These are phyloP conservation scores for Noctua janthina DNA, from an alignment of 2,888 invertebrate species.

Conservation along the genomic window DNA sequence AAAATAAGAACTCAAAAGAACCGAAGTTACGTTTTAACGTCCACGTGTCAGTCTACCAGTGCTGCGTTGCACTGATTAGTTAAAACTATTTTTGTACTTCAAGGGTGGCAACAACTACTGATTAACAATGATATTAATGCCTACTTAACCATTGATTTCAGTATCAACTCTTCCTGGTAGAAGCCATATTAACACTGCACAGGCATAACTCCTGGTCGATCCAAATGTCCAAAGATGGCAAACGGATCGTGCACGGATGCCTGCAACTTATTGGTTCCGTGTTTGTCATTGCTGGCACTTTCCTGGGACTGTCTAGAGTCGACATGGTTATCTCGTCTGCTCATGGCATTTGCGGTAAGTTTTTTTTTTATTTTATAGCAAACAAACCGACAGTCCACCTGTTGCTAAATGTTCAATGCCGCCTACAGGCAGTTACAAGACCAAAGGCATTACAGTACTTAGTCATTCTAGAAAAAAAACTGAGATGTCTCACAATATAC, in stretches of 20 bases:
- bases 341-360: conserved; percentile 88
- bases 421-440: not conserved
- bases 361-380: not conserved
- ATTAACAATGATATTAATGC: not conserved
- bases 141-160: conserved; percentile 72
- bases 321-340: conserved; percentile 79
- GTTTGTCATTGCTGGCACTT: conserved; percentile 88
- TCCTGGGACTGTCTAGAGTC: conserved; percentile 83
- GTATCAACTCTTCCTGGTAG: conserved; percentile 89
- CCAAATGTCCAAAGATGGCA: conserved; percentile 82
- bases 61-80: not conserved
- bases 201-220: conserved; percentile 88
- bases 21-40: not conserved
- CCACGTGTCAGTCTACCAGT: not conserved
- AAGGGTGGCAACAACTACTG: no score
- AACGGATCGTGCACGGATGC: conserved; percentile 88
- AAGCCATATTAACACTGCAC: conserved; percentile 86
- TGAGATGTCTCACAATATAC: not conserved
- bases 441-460: not conserved
- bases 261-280: conserved; percentile 88
- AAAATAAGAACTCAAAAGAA: not conserved
- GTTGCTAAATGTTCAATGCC: not conserved
- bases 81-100: not conserved
- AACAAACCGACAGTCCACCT: not conserved
- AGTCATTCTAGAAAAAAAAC: not conserved